These are phyloP conservation scores for Hemibagrus wyckioides DNA, from an alignment of 2,113 vertebrate genomes.

Conservation along the genomic window DNA sequence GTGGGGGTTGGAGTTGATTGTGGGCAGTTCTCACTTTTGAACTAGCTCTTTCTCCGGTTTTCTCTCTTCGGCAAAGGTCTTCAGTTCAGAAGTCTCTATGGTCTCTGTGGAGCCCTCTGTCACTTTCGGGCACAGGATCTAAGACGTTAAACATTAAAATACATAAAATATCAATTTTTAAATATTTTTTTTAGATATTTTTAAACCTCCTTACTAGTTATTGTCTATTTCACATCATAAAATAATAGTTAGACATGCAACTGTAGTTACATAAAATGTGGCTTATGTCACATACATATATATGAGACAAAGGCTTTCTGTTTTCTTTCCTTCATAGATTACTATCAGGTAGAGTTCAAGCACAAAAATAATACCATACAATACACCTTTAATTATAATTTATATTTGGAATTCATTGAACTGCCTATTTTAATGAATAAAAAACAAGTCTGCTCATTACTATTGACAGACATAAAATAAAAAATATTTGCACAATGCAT, in stretches of 20 bases:
- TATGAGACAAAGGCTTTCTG: neutral
- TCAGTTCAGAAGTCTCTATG: neutral
- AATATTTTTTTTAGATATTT: no score
- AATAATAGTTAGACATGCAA: neutral
- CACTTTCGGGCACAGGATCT: slow-evolving; percentile 51
- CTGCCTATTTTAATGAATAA: no score
- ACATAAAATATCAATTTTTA: neutral
- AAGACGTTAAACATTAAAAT: neutral
- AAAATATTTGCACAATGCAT: no score
- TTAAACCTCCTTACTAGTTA: neutral
- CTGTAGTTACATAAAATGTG: neutral
- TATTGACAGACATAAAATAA: no score
- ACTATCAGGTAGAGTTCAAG: neutral
- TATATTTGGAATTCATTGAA: no score
- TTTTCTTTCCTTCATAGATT: neutral
- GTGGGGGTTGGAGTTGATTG: neutral
- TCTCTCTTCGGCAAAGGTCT: slow-evolving; percentile 27
- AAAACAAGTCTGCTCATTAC: neutral
- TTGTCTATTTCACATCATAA: neutral
- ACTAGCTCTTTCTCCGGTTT: slow-evolving; percentile 25
- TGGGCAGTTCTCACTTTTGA: slow-evolving; percentile 48
- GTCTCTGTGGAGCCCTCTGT: slow-evolving; percentile 39
- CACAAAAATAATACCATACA: neutral
- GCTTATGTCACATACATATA: neutral
- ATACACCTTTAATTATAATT: neutral